Evolutionary conservation across 2,888 invertebrate genomes (phyloP).

Genomic region (Anorthoa munda): DNA sequence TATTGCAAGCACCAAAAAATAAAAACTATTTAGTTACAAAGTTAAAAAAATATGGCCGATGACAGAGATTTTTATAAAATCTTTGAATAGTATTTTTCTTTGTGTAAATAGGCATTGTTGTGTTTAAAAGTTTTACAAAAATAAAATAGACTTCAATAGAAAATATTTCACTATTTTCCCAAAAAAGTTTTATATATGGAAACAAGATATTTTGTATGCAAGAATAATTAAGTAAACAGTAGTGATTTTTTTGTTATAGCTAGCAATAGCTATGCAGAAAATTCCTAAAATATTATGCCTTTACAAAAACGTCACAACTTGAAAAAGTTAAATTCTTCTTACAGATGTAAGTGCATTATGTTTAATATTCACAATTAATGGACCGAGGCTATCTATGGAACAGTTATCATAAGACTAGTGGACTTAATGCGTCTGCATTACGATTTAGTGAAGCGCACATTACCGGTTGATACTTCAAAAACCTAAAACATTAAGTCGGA

Average conservation of each 20-base stretch:
- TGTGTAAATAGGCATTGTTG: not conserved
- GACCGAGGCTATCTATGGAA: constrained; percentile 57
- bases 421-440: constrained; percentile 76
- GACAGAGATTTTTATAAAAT: constrained; percentile 29
- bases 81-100: not conserved
- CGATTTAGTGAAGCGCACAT: constrained; percentile 59
- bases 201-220: constrained; percentile 2
- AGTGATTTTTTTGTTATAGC: not conserved
- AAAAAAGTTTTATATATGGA: not conserved
- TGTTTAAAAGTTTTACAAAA: not conserved
- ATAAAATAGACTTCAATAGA: not conserved
- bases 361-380: constrained; percentile 66
- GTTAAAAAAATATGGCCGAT: constrained; percentile 65
- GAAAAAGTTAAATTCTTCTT: constrained; percentile 21
- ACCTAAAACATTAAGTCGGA: not conserved
- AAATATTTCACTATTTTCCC: not conserved
- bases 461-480: constrained; percentile 9
- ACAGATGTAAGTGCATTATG: constrained; percentile 49
- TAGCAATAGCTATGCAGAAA: constrained; percentile 5
- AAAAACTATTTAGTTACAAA: constrained; percentile 51
- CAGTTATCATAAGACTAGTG: constrained; percentile 85
- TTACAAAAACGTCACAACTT: constrained; percentile 29
- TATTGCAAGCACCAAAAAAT: constrained; percentile 69
- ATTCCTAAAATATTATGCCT: constrained; percentile 6
- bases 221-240: not conserved